A percentile compares a stretch with the other conserved stretches of the same genome.
Conservation (phyloP, 2,888 invertebrate genomes). For the Drosophila merina region DNA sequence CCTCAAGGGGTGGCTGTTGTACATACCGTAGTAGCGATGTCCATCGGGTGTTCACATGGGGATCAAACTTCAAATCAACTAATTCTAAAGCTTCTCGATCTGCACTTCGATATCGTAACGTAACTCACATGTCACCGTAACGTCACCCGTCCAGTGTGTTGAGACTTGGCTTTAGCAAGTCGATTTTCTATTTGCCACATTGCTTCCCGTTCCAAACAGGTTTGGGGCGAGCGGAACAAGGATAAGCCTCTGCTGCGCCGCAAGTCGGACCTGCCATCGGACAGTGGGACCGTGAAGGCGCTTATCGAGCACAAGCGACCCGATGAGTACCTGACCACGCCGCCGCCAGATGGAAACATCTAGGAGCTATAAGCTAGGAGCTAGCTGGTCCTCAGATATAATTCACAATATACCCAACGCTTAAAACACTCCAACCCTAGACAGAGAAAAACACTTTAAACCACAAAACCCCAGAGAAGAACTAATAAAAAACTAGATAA, state of each 20-base stretch:
- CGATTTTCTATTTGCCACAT: slow-evolving; percentile 28
- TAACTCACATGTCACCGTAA: slow-evolving; percentile 9
- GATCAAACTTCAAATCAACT: background rate
- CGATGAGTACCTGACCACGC: slow-evolving; percentile 94
- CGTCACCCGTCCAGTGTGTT: slow-evolving; percentile 8
- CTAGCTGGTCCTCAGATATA: background rate
- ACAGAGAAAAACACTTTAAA: slow-evolving; percentile 11
- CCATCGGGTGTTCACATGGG: slow-evolving; percentile 1
- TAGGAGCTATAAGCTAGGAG: slow-evolving; percentile 86
- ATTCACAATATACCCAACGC: slow-evolving; percentile 18
- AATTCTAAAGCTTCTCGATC: background rate
- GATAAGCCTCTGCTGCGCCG: slow-evolving; percentile 95
- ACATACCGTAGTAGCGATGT: slow-evolving; percentile 13
- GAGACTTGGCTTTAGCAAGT: slow-evolving; percentile 16
- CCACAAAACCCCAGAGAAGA: slow-evolving; percentile 5
- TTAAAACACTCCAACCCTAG: slow-evolving; percentile 26
- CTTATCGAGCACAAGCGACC: slow-evolving; percentile 96
- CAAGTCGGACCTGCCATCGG: slow-evolving; percentile 97
- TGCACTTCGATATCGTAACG: slow-evolving; percentile 21
- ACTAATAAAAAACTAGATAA: slow-evolving; percentile 5
- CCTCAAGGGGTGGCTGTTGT: slow-evolving; percentile 3
- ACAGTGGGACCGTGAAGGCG: slow-evolving; percentile 95
- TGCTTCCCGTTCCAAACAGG: slow-evolving; percentile 67
- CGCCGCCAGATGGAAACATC: slow-evolving; percentile 93
- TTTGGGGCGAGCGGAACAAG: slow-evolving; percentile 87